Evolutionary conservation across 2,797 vertebrate species (phyloP).

Genomic region (Bovichtus variegatus): DNA sequence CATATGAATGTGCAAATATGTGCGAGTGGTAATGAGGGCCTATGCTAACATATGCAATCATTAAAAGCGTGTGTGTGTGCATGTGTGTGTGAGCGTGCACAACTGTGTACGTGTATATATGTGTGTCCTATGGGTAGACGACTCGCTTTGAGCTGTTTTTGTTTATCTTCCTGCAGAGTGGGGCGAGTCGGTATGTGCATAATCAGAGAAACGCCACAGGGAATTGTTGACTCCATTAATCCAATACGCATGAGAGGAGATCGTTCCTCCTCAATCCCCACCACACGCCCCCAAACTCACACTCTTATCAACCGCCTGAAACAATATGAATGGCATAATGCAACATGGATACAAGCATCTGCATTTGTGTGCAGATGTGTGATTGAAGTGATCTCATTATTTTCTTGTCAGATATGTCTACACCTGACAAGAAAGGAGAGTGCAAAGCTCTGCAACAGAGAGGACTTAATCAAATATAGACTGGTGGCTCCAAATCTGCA

Average conservation of each 20-base stretch:
- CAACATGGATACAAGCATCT: slow-evolving; percentile 44
- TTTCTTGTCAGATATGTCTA: slow-evolving; percentile 45
- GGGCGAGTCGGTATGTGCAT: slow-evolving; percentile 52
- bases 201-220: slow-evolving; percentile 71
- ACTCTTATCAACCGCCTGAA: slow-evolving; percentile 46
- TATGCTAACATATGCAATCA: slow-evolving; percentile 6
- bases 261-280: slow-evolving; percentile 47
- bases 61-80: background rate
- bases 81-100: background rate
- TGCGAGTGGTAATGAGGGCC: slow-evolving; percentile 10
- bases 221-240: slow-evolving; percentile 79
- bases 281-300: slow-evolving; percentile 31
- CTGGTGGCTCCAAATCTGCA: slow-evolving; percentile 30
- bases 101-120: slow-evolving; percentile 2
- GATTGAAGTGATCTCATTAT: slow-evolving; percentile 64
- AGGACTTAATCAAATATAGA: slow-evolving; percentile 40
- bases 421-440: slow-evolving; percentile 24
- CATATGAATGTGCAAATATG: slow-evolving; percentile 14
- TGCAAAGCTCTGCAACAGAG: slow-evolving; percentile 11
- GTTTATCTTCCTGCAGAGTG: slow-evolving; percentile 59
- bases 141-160: slow-evolving; percentile 71
- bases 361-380: slow-evolving; percentile 31
- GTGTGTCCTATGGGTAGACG: slow-evolving; percentile 55
- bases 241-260: slow-evolving; percentile 56
- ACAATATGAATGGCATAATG: slow-evolving; percentile 42